Percentiles rank a stretch among this genome's conserved stretches.
phyloP scores from a whole-genome alignment of 2,888 invertebrate species.

The Megastigmus dorsalis region DNA sequence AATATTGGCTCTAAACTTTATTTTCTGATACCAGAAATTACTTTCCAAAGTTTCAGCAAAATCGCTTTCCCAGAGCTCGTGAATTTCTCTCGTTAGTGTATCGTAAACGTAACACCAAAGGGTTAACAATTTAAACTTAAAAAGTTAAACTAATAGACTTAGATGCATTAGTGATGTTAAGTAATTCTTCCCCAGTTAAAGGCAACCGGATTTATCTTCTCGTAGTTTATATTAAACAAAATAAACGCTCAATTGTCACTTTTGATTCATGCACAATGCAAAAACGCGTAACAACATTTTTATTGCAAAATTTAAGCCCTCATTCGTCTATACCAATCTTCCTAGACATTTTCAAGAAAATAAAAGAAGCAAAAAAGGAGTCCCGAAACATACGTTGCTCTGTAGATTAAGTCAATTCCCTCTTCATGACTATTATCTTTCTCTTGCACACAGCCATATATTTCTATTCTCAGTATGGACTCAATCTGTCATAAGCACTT shows the following conservation, averaged over 20 bases:
- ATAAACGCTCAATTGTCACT: neutral
- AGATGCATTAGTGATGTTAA: too few relatives aligned
- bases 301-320: neutral
- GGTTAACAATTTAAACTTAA: too few relatives aligned
- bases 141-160: too few relatives aligned
- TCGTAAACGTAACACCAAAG: too few relatives aligned
- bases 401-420: neutral
- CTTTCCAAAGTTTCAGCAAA: too few relatives aligned
- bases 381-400: neutral
- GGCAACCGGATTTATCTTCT: constrained; percentile 8
- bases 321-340: neutral
- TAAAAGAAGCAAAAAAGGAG: neutral
- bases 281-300: neutral
- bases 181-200: neutral
- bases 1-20: too few relatives aligned
- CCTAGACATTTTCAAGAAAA: neutral
- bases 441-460: constrained; percentile 7
- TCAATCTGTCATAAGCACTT: neutral
- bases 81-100: too few relatives aligned
- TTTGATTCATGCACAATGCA: neutral
- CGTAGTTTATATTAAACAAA: neutral
- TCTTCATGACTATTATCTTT: neutral
- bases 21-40: too few relatives aligned
- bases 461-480: neutral
- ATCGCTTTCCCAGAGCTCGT: too few relatives aligned